phyloP scores from a whole-genome alignment of 2,797 vertebrate genomes.

The Prunella strophiata region DNA sequence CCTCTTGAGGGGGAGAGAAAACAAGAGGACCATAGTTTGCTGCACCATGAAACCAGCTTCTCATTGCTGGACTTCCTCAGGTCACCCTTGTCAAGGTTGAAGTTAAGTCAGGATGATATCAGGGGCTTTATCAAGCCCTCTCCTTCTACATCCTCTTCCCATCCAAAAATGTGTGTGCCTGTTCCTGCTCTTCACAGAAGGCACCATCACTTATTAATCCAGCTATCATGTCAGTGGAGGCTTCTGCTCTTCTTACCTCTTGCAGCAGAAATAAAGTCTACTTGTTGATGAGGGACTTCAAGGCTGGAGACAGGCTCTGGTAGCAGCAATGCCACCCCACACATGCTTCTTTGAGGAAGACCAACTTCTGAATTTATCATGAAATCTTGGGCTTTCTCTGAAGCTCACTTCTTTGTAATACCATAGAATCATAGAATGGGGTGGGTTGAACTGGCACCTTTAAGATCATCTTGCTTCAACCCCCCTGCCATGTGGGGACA shows the following conservation, averaged over 20 bases:
- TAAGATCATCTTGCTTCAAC: background rate
- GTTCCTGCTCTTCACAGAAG: background rate
- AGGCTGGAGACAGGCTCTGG: background rate
- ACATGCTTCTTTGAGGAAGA: background rate
- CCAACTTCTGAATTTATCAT: background rate
- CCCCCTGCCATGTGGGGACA: background rate
- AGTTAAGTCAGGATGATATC: background rate
- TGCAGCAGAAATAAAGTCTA: background rate
- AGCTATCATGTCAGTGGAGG: rapidly evolving
- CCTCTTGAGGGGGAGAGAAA: background rate
- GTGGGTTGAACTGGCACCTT: background rate
- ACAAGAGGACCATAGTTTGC: background rate
- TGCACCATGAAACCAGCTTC: background rate
- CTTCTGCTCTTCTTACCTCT: background rate
- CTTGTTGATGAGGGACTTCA: background rate
- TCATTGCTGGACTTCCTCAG: background rate
- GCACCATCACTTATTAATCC: background rate
- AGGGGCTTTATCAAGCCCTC: background rate
- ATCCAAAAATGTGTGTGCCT: background rate
- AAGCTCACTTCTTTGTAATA: background rate
- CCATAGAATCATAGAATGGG: background rate
- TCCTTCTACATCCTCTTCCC: background rate
- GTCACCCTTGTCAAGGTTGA: background rate
- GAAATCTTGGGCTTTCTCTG: background rate
- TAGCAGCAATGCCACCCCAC: background rate